Base-by-base conservation (phyloP, 2,797 vertebrate species). In the Okamejei kenojei region DNA sequence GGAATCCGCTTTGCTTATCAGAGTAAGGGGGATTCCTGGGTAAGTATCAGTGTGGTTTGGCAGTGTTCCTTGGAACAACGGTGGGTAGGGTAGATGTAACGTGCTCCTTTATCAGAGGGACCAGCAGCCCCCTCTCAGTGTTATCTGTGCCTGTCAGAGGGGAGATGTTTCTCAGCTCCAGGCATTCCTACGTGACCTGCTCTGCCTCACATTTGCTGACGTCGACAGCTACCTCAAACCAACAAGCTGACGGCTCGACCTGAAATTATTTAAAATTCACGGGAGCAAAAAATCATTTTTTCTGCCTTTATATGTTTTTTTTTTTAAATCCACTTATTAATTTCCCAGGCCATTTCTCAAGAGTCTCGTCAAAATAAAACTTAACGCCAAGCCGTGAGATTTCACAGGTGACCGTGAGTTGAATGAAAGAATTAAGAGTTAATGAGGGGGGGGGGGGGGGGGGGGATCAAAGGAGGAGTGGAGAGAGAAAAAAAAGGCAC, bases 71-170 rank as follows among this genome's bases (percentile, higher is more conserved):
- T 91, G 90, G 35, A 68, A 91, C 10, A 10, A 35, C 19, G 11
- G 29, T 38, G 35, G 35, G 21, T 45, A 1, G 68, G 68, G 38
- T 7, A 54, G 90, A 91, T 91, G 73, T 65, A 32, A 35, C 26
- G 32, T 63, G 26, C 32, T 63, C 9, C 71, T 91, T 91, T 91
- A 91, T 91, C 90, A 91, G 68, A 74, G 68, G 68, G 45, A 91
- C 68, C 45, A 68, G 38, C 35, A 38, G 38, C 35, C 45, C 35
- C 65, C 88, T 91, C 35, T 26, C 88, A 91, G 71, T 74, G 73
- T n/a, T 71, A 45, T 35, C 65, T 38, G 58, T 13, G 35, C 32
- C 88, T 74, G 71, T 45, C 65, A 26, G 90, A n/a, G 26, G 26
- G 65, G 68, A 10, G 71, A 5, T 54, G 5, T 15, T 10, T 32